Base-by-base conservation (phyloP, 2,888 invertebrate genomes). In the Dione vanillae region DNA sequence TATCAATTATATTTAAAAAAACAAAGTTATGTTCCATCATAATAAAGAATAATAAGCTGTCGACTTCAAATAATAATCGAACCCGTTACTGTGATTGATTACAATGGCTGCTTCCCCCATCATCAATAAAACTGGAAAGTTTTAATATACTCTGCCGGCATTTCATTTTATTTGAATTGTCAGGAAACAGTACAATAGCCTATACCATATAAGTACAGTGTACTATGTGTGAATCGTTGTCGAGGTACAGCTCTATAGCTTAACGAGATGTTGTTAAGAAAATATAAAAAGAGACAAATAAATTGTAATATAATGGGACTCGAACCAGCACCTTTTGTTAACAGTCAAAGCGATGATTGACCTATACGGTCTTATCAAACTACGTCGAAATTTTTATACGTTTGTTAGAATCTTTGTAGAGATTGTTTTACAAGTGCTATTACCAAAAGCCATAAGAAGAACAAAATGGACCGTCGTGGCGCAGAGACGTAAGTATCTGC, bases 31-130 rank as follows among this genome's bases (percentile, higher is more conserved):
- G n/a, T 37, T 11, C 37, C 16, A 56, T 16, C 16, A 43, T 20
- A 59, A 56, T 56, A 37, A 20, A 59, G 9, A 20, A 61, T 61
- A 43, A 61, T 19, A 49, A 49, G 37, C 47, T 64, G 49, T 64
- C 64, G 16, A 37, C 35, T 37, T 19, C 43, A 20, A 61, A n/a
- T 64, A n/a, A 27, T 64, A 64, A 64, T 64, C 47, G 49, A 51
- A 40, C 37, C 35, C 47, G 64, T 64, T 35, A 61, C 45, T 41
- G 49, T 64, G 64, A 64, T 64, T 64, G 64, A 64, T 64, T 40
- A 19, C 64, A 14, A 37, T 19, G 16, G 8, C 14, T 14, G 35
- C 19, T 64, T 64, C 27, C 19, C 35, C 49, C 64, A 19, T 37
- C 47, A 51, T 64, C 64, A 64, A 64, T 64, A 64, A 64, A 51